Conservation (phyloP, 2,113 vertebrate species). For the Solenodon paradoxus region DNA sequence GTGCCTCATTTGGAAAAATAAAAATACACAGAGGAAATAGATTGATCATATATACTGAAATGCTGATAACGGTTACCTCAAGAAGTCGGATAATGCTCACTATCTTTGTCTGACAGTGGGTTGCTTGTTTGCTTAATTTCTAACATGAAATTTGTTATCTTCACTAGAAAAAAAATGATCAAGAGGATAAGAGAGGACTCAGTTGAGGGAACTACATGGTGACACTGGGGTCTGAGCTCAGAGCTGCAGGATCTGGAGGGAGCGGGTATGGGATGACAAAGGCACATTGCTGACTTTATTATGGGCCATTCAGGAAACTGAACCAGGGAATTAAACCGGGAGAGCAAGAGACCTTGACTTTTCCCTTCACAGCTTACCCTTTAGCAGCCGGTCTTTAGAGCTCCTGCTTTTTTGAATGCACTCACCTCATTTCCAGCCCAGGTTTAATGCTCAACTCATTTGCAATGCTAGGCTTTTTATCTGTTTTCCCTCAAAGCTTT, state of each 20-base stretch:
- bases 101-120: no score
- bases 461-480: conserved; percentile 66
- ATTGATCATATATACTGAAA: background rate
- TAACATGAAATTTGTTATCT: background rate
- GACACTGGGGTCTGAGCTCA: background rate
- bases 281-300: background rate
- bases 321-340: background rate
- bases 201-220: background rate
- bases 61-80: background rate
- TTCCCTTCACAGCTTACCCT: background rate
- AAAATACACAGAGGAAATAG: background rate
- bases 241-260: background rate
- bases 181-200: background rate
- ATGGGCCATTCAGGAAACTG: background rate
- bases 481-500: conserved; percentile 55
- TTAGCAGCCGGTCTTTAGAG: background rate
- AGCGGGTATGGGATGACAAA: background rate
- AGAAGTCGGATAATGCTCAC: background rate
- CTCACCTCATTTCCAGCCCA: background rate
- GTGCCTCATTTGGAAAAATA: background rate
- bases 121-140: conserved; percentile 13
- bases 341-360: background rate
- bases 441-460: conserved; percentile 39
- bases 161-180: background rate
- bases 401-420: background rate